Base-by-base conservation (phyloP, 2,888 invertebrate species). In the Limnephilus auricula region DNA sequence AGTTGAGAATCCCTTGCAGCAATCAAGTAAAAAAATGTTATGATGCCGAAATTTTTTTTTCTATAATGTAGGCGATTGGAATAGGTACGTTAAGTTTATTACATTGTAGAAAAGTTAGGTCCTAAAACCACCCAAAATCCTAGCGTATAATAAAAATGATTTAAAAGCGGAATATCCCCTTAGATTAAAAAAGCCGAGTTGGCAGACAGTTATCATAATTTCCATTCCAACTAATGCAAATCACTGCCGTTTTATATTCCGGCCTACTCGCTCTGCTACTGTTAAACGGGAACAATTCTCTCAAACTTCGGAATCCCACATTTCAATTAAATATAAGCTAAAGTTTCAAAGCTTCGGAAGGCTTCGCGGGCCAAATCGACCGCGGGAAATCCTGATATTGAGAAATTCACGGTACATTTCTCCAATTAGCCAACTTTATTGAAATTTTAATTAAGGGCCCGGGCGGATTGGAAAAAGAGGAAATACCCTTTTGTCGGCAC, bases 391-490 rank as follows among this genome's bases (percentile, higher is more conserved):
- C 84, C 91, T 88, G 88, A 83, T 91, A 92, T 91, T 91, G 89
- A 90, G 90, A 91, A 91, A 65, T 92, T 91, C 91, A 91, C 90
- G 90, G 82, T 92, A 92, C 91, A 92, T 92, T 92, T 92, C 90
- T 37, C 88, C 92, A 92, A 92, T 92, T 92, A 91, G 91, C 92
- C 50, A 92, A 92, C 91, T 92, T 92, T 91, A 89, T 92, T 79
- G 89, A 90, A 92, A 91, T 90, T 90, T 92, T 92, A 92, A 92
- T 92, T 90, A 92, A 91, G 65, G 90, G 87, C 31, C 84, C 50
- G 85, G 85, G 90, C 50, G 37, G 83, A 90, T 91, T 85, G 88
- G 80, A 90, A 91, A 91, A 90, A 90, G 83, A 79, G 78, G 86
- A 90, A 89, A 83, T 89, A 80, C 79, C 79, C 86, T 86, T 79